These are phyloP conservation scores for Xiphias gladius DNA, from an alignment of 2,113 vertebrate species.

Conservation along the genomic window DNA sequence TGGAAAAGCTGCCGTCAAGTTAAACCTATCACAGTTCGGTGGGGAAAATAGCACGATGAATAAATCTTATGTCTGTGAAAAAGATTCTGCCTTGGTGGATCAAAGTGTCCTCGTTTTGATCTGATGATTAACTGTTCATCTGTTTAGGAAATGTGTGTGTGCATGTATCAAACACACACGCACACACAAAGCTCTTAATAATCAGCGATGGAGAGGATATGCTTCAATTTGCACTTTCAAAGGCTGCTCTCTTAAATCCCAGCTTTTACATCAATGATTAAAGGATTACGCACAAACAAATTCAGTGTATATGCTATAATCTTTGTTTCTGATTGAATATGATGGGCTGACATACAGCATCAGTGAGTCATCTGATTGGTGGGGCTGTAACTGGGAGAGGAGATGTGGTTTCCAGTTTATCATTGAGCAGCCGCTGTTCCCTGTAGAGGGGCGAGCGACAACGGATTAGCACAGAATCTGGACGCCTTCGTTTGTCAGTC, in stretches of 20 bases:
- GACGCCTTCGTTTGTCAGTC: neutral
- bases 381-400: slow-evolving; percentile 47
- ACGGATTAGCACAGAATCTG: slow-evolving; percentile 33
- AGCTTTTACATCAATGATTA: slow-evolving; percentile 51
- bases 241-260: slow-evolving; percentile 25
- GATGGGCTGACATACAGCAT: neutral
- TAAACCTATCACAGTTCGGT: neutral
- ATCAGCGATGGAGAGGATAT: neutral
- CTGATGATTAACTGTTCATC: slow-evolving; percentile 26
- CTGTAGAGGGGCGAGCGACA: slow-evolving; percentile 28
- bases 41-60: neutral
- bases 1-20: slow-evolving; percentile 19
- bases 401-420: slow-evolving; percentile 27
- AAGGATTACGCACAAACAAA: slow-evolving; percentile 56
- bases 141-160: neutral
- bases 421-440: slow-evolving; percentile 5
- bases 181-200: neutral
- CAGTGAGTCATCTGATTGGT: slow-evolving; percentile 48
- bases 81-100: slow-evolving; percentile 1
- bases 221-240: slow-evolving; percentile 30
- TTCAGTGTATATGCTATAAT: slow-evolving; percentile 33
- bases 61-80: slow-evolving; percentile 17
- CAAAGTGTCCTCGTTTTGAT: slow-evolving; percentile 15
- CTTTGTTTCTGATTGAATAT: slow-evolving; percentile 32
- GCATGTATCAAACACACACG: neutral